Conservation (phyloP, 2,888 invertebrate genomes). For the Caenorhabditis uteleia region DNA sequence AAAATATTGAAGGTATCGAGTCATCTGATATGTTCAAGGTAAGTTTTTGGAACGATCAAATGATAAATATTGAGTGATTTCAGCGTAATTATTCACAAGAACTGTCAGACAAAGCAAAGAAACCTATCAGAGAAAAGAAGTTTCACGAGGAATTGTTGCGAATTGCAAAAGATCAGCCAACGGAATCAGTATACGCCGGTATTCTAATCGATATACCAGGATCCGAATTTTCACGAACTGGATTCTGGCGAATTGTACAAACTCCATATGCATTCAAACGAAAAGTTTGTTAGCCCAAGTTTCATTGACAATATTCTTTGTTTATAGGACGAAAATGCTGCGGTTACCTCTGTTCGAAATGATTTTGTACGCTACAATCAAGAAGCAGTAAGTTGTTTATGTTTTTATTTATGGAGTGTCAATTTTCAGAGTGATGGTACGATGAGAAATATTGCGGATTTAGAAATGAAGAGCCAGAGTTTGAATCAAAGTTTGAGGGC, state of each 20-base stretch:
- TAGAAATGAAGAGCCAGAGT: background rate
- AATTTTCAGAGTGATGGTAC: background rate
- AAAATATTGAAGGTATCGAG: constrained; percentile 5
- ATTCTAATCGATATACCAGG: too few species aligned
- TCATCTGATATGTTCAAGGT: background rate
- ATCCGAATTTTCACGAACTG: too few species aligned
- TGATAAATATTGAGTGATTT: too few species aligned
- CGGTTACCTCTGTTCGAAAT: too few species aligned
- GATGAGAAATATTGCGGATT: background rate
- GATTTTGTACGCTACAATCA: too few species aligned
- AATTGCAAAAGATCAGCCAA: background rate
- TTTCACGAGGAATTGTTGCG: constrained; percentile 1
- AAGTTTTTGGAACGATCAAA: background rate
- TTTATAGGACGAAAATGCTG: too few species aligned
- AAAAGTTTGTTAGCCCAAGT: too few species aligned
- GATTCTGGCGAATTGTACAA: too few species aligned
- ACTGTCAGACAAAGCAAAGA: constrained; percentile 3
- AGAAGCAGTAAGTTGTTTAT: too few species aligned
- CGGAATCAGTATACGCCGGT: constrained; percentile 7
- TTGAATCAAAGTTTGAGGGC: background rate
- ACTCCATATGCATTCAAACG: too few species aligned
- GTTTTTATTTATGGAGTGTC: background rate
- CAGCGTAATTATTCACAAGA: background rate
- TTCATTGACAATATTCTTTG: too few species aligned
- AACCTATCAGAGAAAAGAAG: background rate